These are phyloP conservation scores for Zaprionus ornatus DNA, from an alignment of 1,140 invertebrate species.

Conservation along the genomic window DNA sequence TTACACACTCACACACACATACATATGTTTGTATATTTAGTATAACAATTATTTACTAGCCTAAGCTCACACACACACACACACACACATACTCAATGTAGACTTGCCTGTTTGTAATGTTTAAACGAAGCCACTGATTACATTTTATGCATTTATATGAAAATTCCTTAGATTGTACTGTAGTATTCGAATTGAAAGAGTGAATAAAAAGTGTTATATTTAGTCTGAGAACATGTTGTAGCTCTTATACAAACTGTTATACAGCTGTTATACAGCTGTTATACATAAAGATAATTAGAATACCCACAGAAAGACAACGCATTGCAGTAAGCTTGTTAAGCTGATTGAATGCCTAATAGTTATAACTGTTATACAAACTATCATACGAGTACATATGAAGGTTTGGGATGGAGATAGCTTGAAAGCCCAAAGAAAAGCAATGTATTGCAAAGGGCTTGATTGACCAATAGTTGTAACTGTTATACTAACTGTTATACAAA, in stretches of 20 bases:
- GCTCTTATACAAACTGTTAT: neutral
- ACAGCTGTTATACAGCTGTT: neutral
- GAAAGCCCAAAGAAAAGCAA: no score
- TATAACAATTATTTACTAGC: neutral
- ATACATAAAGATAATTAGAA: no score
- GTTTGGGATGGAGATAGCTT: no score
- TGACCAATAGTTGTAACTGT: no score
- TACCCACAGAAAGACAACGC: no score
- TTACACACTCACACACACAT: slow-evolving; percentile 19
- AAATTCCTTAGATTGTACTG: slow-evolving; percentile 2
- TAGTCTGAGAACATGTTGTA: neutral
- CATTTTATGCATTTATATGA: slow-evolving; percentile 55
- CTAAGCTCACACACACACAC: neutral
- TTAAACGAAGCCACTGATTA: slow-evolving; percentile 72
- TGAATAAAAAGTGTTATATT: slow-evolving; percentile 12
- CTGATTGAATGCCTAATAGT: no score
- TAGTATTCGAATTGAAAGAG: slow-evolving; percentile 7
- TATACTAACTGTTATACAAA: neutral
- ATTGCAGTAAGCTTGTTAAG: no score
- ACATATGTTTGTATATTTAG: neutral
- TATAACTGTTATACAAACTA: neutral
- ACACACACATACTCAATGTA: neutral
- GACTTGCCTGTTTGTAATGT: slow-evolving; percentile 40
- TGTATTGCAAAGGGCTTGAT: no score
- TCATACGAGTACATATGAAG: no score